Conservation (phyloP, 2,888 invertebrate species). For the Drosophila antonietae region DNA sequence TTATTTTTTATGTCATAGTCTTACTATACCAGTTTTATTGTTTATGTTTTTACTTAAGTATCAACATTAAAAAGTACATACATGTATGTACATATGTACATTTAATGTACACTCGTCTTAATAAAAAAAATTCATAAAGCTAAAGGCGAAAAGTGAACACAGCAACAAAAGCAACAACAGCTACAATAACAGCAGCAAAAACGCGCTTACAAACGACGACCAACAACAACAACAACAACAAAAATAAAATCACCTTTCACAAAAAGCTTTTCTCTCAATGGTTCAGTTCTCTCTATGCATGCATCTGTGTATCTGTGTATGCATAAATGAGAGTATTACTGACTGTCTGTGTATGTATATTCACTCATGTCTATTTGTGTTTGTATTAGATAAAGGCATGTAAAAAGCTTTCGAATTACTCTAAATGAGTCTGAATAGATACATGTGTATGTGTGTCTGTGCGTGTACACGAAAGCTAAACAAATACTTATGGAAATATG, state of each 20-base stretch:
- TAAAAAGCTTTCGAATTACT: conserved; percentile 67
- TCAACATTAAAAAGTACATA: conserved; percentile 3
- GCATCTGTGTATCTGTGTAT: not conserved
- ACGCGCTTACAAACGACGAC: conserved; percentile 55
- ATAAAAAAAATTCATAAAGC: conserved; percentile 30
- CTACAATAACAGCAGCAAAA: conserved; percentile 29
- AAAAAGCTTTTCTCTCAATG: conserved; percentile 75
- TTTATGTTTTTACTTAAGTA: conserved; percentile 5
- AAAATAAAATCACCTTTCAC: conserved; percentile 72
- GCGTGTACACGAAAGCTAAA: conserved; percentile 53
- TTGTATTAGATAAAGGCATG: conserved; percentile 54
- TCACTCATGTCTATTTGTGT: conserved; percentile 34
- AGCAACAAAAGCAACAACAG: conserved; percentile 13
- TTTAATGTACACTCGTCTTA: conserved; percentile 6
- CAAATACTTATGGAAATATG: conserved; percentile 51
- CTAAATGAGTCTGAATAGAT: conserved; percentile 50
- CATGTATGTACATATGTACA: conserved; percentile 1
- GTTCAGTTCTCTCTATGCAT: conserved; percentile 48
- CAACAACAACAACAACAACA: conserved; percentile 3
- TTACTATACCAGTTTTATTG: not conserved
- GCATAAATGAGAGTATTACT: conserved; percentile 5
- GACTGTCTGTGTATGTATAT: conserved; percentile 19
- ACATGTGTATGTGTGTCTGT: conserved; percentile 1
- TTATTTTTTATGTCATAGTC: not conserved
- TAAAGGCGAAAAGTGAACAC: conserved; percentile 51